A percentile compares a stretch with the other conserved stretches of the same genome.
phyloP scores from a whole-genome alignment of 2,113 vertebrate species.

The Nicator chloris region DNA sequence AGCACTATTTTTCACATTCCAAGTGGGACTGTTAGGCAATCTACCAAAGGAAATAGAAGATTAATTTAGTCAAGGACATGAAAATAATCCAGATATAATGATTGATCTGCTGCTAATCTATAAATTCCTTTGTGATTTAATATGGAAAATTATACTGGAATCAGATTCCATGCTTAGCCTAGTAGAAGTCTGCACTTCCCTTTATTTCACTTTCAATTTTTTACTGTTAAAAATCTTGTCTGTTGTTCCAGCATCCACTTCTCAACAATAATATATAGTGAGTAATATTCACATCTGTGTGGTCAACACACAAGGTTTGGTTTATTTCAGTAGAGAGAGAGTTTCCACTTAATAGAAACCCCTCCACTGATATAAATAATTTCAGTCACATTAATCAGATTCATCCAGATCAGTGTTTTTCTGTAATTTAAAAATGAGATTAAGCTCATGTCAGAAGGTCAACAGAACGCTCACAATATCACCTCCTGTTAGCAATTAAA shows the following conservation, averaged over 20 bases:
- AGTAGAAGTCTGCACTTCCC: neutral
- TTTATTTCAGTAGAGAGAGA: neutral
- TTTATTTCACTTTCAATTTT: neutral
- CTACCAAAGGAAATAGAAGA: neutral
- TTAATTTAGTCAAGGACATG: neutral
- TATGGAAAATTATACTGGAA: neutral
- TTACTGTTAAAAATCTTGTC: neutral
- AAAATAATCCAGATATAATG: neutral
- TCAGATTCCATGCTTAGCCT: neutral
- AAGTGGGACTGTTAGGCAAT: neutral
- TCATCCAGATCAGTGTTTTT: neutral
- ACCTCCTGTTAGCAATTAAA: neutral
- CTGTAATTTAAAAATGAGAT: neutral
- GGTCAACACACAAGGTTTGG: neutral
- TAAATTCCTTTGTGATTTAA: neutral
- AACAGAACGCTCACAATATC: neutral
- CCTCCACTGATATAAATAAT: accelerated
- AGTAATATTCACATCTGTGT: neutral
- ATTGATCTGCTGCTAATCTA: neutral
- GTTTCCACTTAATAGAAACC: neutral
- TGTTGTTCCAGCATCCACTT: neutral
- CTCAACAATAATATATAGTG: neutral
- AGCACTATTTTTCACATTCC: neutral
- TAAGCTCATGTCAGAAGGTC: neutral
- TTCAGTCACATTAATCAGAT: neutral